phyloP scores from a whole-genome alignment of 2,888 invertebrate species.

The Drosophila helvetica region DNA sequence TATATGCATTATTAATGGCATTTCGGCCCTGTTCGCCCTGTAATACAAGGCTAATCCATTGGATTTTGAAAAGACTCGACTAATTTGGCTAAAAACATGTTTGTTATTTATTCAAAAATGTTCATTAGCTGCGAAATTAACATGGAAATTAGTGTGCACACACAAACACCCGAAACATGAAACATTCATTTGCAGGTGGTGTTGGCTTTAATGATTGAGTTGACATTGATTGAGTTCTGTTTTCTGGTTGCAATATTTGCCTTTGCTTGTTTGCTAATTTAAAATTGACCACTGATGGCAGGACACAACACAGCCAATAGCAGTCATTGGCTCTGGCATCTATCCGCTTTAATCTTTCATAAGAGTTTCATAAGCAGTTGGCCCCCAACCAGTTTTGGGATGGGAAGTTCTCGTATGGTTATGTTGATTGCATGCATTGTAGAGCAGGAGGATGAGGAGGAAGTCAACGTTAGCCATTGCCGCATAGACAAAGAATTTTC shows the following conservation, averaged over 20 bases:
- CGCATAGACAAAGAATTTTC: not conserved
- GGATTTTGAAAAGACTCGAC: slow-evolving; percentile 3
- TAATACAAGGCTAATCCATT: slow-evolving; percentile 13
- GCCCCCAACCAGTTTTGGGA: not conserved
- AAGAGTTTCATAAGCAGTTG: not conserved
- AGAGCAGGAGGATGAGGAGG: not conserved
- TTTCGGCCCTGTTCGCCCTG: not conserved
- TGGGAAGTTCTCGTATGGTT: not conserved
- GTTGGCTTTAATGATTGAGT: not conserved
- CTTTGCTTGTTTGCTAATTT: not conserved
- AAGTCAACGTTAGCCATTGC: not conserved
- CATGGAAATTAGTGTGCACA: too few relatives aligned
- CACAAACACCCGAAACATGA: not conserved
- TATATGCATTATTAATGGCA: not conserved
- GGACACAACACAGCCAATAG: not conserved
- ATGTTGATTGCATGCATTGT: not conserved
- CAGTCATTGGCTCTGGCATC: not conserved
- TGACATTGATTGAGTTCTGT: not conserved
- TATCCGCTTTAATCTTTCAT: not conserved
- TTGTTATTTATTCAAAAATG: not conserved
- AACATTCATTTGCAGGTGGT: slow-evolving; percentile 5
- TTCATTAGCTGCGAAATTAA: not conserved
- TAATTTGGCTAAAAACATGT: not conserved
- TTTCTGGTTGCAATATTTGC: not conserved
- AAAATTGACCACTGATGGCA: not conserved